These are phyloP conservation scores for Drosophila ercepeae DNA, from an alignment of 1,140 invertebrate species.

Conservation along the genomic window DNA sequence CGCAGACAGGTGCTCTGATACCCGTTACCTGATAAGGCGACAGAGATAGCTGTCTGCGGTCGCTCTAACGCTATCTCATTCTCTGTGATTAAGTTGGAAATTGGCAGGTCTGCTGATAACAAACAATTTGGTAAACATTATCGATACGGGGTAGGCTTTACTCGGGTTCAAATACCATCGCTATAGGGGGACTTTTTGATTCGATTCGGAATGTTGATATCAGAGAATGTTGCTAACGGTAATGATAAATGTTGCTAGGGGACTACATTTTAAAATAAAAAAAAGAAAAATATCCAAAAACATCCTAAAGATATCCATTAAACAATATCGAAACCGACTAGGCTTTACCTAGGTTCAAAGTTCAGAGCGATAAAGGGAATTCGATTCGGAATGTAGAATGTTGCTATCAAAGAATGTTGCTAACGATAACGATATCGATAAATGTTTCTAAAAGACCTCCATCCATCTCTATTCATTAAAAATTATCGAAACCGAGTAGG, in stretches of 20 bases:
- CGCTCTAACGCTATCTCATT: slow-evolving; percentile 20
- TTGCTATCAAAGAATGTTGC: too few relatives aligned
- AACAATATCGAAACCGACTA: too few relatives aligned
- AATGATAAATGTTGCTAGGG: slow-evolving; percentile 25
- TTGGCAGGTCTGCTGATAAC: slow-evolving; percentile 27
- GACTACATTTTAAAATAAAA: too few relatives aligned
- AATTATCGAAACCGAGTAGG: too few relatives aligned
- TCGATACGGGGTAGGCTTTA: slow-evolving; percentile 23
- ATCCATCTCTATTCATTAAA: too few relatives aligned
- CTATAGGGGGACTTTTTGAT: slow-evolving; percentile 31
- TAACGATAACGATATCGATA: too few relatives aligned
- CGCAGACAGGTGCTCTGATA: neutral
- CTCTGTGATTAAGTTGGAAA: slow-evolving; percentile 11
- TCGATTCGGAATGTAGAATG: too few relatives aligned
- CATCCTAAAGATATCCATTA: too few relatives aligned
- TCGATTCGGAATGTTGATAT: slow-evolving; percentile 24
- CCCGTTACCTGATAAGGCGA: slow-evolving; percentile 30
- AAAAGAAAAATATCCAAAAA: too few relatives aligned
- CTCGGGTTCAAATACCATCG: slow-evolving; percentile 31
- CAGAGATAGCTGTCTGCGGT: slow-evolving; percentile 16
- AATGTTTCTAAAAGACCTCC: too few relatives aligned
- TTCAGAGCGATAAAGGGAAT: too few relatives aligned
- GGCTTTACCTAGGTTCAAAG: too few relatives aligned
- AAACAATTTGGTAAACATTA: slow-evolving; percentile 10
- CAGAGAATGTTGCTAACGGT: slow-evolving; percentile 9